Percentiles rank a stretch among this genome's conserved stretches.
These are phyloP conservation scores for Steromphala cineraria DNA, from an alignment of 2,888 invertebrate species.

Conservation along the genomic window DNA sequence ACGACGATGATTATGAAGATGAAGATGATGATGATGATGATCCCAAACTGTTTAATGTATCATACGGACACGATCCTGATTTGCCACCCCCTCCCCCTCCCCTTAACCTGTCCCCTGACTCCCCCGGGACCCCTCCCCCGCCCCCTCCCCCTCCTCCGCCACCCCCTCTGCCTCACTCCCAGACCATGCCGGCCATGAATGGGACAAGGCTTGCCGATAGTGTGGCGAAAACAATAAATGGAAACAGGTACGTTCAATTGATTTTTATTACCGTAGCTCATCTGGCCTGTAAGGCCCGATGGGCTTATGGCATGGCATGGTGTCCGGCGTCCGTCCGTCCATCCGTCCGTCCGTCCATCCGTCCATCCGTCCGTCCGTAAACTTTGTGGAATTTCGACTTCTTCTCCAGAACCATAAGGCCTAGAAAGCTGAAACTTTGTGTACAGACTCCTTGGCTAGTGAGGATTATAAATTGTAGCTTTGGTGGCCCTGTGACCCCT, in stretches of 20 bases:
- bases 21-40: conserved; percentile 34
- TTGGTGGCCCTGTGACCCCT: too few relatives aligned
- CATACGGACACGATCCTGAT: conserved; percentile 1
- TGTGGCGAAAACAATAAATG: neutral
- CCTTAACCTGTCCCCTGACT: neutral
- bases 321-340: too few relatives aligned
- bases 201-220: neutral
- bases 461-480: too few relatives aligned
- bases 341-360: too few relatives aligned
- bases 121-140: conserved; percentile 13
- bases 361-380: too few relatives aligned
- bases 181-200: conserved; percentile 12
- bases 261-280: neutral
- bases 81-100: conserved; percentile 14
- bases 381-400: too few relatives aligned
- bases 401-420: too few relatives aligned
- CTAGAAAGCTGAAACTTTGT: too few relatives aligned
- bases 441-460: too few relatives aligned
- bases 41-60: conserved; percentile 20
- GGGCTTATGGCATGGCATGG: too few relatives aligned
- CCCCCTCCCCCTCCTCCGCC: conserved; percentile 35
- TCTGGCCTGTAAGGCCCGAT: too few relatives aligned
- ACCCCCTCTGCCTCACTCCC: conserved; percentile 20
- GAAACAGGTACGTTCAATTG: neutral
- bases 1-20: conserved; percentile 37